A percentile compares a stretch with the other conserved stretches of the same genome.
Conservation (phyloP, 2,888 invertebrate species). For the Plebejus melissa region DNA sequence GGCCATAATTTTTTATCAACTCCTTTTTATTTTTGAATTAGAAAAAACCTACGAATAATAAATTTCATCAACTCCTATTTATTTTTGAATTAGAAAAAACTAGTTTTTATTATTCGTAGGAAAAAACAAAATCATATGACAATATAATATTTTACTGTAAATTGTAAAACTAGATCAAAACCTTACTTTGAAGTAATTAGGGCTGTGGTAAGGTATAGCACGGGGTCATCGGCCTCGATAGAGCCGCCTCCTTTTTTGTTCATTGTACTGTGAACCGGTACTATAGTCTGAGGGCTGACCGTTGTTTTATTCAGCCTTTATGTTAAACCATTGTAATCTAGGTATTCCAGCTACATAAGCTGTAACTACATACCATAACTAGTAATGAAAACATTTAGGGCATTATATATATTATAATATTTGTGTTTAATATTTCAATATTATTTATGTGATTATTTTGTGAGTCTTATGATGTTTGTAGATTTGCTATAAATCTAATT, state of each 20-base stretch:
- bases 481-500: background rate
- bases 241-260: slow-evolving; percentile 29
- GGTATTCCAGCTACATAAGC: background rate
- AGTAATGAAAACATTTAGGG: no score
- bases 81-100: background rate
- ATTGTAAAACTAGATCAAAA: background rate
- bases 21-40: background rate
- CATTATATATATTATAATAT: no score
- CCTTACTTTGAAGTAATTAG: slow-evolving; percentile 17
- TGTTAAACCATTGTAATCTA: background rate
- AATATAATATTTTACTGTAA: background rate
- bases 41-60: no score
- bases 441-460: background rate
- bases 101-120: no score
- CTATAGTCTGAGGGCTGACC: slow-evolving; percentile 20
- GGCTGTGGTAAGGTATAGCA: slow-evolving; percentile 21
- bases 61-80: no score
- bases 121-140: background rate
- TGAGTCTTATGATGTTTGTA: background rate
- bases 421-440: no score
- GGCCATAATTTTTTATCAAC: no score
- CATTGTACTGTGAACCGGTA: slow-evolving; percentile 29
- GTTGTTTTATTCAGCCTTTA: background rate
- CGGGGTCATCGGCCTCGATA: slow-evolving; percentile 29
- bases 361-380: no score